phyloP scores from a whole-genome alignment of 2,888 invertebrate genomes.

The Plemyria rubiginata region DNA sequence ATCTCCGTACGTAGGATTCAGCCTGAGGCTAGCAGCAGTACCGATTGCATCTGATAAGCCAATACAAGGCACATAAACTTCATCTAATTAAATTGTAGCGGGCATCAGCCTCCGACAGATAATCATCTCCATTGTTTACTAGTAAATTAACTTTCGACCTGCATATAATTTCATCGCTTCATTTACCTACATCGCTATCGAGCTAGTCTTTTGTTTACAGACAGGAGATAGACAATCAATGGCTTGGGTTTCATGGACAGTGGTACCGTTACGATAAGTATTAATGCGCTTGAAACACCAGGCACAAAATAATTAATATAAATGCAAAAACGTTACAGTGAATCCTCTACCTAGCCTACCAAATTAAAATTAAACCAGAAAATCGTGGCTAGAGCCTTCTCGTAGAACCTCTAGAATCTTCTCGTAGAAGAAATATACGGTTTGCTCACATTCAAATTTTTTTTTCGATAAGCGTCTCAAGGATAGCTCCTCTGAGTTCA shows the following conservation, averaged over 20 bases:
- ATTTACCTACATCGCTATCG: conserved; percentile 54
- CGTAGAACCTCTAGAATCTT: too few relatives aligned
- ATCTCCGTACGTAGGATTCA: conserved; percentile 48
- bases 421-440: too few relatives aligned
- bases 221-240: conserved; percentile 37
- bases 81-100: conserved; percentile 80
- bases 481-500: too few relatives aligned
- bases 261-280: neutral
- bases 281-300: too few relatives aligned
- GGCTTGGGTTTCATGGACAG: neutral
- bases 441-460: too few relatives aligned
- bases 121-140: conserved; percentile 80
- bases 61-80: conserved; percentile 74
- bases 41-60: conserved; percentile 68
- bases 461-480: too few relatives aligned
- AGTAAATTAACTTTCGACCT: conserved; percentile 72
- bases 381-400: too few relatives aligned
- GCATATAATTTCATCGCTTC: conserved; percentile 59
- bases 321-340: too few relatives aligned
- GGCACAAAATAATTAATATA: too few relatives aligned
- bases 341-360: too few relatives aligned
- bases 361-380: too few relatives aligned
- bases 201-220: conserved; percentile 34
- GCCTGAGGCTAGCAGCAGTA: conserved; percentile 56
- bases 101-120: conserved; percentile 71